Base-by-base conservation (phyloP, 1,140 invertebrate species). In the Oppia nitens region DNA sequence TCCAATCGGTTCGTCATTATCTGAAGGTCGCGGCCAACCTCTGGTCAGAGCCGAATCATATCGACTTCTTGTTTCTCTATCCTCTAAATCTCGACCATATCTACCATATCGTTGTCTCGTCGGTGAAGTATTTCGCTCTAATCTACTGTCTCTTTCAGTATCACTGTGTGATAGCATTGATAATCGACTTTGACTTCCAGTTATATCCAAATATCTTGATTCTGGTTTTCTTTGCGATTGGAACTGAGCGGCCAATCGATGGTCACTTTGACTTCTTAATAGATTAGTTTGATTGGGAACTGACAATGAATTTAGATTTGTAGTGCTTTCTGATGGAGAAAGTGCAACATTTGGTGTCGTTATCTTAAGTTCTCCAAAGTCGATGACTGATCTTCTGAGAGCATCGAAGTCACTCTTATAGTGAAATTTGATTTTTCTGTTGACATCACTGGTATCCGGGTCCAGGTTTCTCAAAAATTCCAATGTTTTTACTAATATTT, bases 391-490 rank as follows among this genome's bases (percentile, higher is more conserved):
- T 63, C 85, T 76, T 1, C 88, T 84, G 63, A 92, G 72, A 69
- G 87, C 84, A 69, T 93, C 92, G 4, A 87, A 84, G 72, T 93
- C 88, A 64, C 89, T 84, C 1, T 83, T 81, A 75, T 88, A 82
- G 23, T 85, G 76, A 71, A 93, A 87, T 59, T 87, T 76, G 25
- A 92, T 82, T 62, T 85, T 80, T 55, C 87, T 77, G 61, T 78
- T 83, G 68, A 90, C 93, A 72, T 94, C 89, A 28, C 57, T 40
- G 29, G 83, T 83, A 72, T 94, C 90, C 66, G 89, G 86, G 68
- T 92, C 89, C 66, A 91, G 92, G 72, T 90, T 91, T 63, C 89
- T 77, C 62, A 94, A 81, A 72, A 93, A 95, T 67, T 94, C 89
- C 32, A 75, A 51, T 2, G 88, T 93, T 71, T 87, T 89, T 1